Percentiles rank a stretch among this genome's conserved stretches.
phyloP scores from a whole-genome alignment of 2,113 vertebrate genomes.

The Peucedramus taeniatus region DNA sequence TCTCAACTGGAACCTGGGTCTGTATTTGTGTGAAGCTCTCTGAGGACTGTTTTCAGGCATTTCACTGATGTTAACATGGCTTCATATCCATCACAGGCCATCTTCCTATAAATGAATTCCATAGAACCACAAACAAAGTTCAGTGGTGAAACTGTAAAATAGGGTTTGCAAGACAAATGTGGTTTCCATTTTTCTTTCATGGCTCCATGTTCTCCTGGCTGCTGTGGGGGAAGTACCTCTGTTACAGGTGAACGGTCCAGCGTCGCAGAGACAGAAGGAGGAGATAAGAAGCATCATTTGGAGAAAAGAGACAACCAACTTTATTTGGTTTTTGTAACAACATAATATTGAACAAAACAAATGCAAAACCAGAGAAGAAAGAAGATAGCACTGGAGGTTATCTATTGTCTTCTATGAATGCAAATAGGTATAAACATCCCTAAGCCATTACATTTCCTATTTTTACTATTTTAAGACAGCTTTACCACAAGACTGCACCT shows the following conservation, averaged over 20 bases:
- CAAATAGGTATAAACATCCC: not conserved
- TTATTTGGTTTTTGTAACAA: not conserved
- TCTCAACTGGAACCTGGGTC: not conserved
- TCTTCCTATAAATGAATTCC: not conserved
- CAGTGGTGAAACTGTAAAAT: not conserved
- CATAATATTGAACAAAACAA: not conserved
- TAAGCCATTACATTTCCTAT: not conserved
- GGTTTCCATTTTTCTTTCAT: not conserved
- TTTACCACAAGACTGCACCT: not conserved
- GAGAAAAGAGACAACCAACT: not conserved
- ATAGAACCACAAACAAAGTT: not conserved
- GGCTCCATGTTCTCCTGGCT: not conserved
- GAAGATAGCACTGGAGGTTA: not conserved
- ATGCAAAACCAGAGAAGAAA: not conserved
- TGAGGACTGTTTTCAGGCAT: not conserved
- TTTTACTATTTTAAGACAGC: not conserved
- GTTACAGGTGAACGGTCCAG: not conserved
- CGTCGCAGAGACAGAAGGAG: not conserved
- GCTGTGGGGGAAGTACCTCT: not conserved
- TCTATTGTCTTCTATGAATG: not conserved
- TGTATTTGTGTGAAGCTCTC: not conserved
- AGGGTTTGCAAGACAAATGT: not conserved
- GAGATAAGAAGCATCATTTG: not conserved
- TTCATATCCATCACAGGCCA: not conserved
- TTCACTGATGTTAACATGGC: not conserved